Percentiles rank a stretch among this genome's conserved stretches.
These are phyloP conservation scores for Hyles lineata DNA, from an alignment of 2,888 invertebrate genomes.

Conservation along the genomic window DNA sequence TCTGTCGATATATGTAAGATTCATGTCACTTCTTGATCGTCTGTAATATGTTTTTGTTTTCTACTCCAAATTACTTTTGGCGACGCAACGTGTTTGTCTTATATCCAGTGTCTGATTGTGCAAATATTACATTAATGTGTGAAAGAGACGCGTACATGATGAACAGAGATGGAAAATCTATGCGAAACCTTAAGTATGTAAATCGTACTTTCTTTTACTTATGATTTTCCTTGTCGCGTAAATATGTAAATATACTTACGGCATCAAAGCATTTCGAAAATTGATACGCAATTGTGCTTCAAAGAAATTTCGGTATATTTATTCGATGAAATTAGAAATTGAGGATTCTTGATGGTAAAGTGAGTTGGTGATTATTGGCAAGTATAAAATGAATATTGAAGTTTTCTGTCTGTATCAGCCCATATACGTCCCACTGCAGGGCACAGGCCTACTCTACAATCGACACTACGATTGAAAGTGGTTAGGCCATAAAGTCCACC, in stretches of 20 bases:
- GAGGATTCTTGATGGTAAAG: background rate
- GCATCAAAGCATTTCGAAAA: conserved; percentile 12
- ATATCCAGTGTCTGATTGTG: background rate
- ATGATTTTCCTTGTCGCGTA: conserved; percentile 12
- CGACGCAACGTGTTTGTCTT: background rate
- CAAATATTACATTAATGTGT: background rate
- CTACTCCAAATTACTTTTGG: background rate
- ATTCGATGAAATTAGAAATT: background rate
- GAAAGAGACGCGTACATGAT: background rate
- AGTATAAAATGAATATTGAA: background rate
- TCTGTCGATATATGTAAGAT: no score
- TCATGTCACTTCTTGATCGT: no score
- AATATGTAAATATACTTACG: conserved; percentile 24
- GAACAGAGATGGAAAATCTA: background rate
- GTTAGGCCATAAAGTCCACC: no score
- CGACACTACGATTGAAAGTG: no score
- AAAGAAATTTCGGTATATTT: conserved; percentile 2
- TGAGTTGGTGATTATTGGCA: background rate
- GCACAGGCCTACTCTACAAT: no score
- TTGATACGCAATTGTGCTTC: conserved; percentile 11
- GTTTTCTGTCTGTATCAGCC: background rate
- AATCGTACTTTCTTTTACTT: background rate
- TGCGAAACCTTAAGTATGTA: background rate
- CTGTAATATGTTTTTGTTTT: background rate
- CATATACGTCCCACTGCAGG: background rate